Conservation (phyloP, 1,140 invertebrate genomes). For the Cotesia typhae region DNA sequence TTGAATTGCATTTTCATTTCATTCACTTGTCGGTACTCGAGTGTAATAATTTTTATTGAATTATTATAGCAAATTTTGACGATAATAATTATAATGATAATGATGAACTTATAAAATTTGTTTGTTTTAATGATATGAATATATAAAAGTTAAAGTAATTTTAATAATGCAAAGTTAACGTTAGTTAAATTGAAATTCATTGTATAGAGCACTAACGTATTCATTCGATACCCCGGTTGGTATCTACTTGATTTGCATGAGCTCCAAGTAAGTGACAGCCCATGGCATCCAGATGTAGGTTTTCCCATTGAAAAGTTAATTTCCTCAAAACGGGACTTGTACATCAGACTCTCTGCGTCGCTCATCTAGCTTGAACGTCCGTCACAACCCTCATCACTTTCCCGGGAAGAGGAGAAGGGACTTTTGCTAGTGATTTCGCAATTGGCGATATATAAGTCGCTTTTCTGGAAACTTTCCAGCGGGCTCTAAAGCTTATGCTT, state of each 20-base stretch:
- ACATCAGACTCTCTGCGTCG: neutral
- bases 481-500: no score
- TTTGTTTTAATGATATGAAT: no score
- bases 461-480: no score
- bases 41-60: neutral
- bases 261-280: constrained; percentile 13
- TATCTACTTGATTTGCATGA: constrained; percentile 11
- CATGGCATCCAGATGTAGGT: constrained; percentile 13
- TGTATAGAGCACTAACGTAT: neutral
- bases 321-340: constrained; percentile 16
- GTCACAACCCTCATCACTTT: constrained; percentile 13
- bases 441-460: neutral
- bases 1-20: neutral
- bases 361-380: neutral
- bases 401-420: neutral
- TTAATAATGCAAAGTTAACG: no score
- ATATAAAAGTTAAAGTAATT: no score
- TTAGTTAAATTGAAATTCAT: constrained; percentile 1
- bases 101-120: no score
- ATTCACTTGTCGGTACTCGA: no score
- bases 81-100: no score
- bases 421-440: neutral
- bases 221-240: neutral
- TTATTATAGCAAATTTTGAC: neutral
- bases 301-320: constrained; percentile 20